Evolutionary conservation across 1,140 invertebrate species (phyloP), one percentile per base, ranked within the genome.

Genomic region (Drosophila hydei): DNA sequence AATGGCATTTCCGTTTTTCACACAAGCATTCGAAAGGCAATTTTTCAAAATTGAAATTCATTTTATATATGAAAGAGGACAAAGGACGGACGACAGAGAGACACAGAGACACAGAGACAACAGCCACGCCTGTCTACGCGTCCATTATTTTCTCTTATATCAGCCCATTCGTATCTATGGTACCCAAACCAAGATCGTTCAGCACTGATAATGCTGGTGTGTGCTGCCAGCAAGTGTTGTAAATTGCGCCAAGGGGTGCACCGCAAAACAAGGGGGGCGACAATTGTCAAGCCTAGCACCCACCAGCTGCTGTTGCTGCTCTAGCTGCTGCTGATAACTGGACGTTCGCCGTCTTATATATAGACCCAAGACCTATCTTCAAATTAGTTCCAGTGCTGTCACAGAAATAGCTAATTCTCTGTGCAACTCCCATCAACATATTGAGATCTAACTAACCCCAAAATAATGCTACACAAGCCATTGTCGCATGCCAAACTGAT

Each of bases 21-120:
- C 83, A 85, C 81, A 85, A 62, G 16, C 81, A 85, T 88, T 81
- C 42, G 56, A 75, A 16, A 78, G 65, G 83, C 81, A 81, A 87
- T 87, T 87, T 87, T 87, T 87, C 81, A 87, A 87, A 87, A 87
- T 87, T 87, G 81, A 87, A 87, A 88, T 77, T 87, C 78, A 87
- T 88, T 87, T 81, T 36, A 52, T 69, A 75, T 75, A 42, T 42
- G 38, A 42, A 16, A 42, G 38, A 14, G n/a, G 38, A 42, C n/a
- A 16, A 21, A 23, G 27, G 9, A 33, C 30, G 7, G 30, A 33
- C 9, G 30, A 33, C n/a, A 25, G 12, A 21, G 4, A n/a, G n/a
- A n/a, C 11, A 45, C 50, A 33, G 30, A 56, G 25, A 42, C n/a
- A 42, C 14, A 42, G 38, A 14, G 38, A 42, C 63, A 51, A 43